Percentiles rank a stretch among this genome's conserved stretches.
Conservation (phyloP, 2,888 invertebrate species). For the Idaea aversata region DNA sequence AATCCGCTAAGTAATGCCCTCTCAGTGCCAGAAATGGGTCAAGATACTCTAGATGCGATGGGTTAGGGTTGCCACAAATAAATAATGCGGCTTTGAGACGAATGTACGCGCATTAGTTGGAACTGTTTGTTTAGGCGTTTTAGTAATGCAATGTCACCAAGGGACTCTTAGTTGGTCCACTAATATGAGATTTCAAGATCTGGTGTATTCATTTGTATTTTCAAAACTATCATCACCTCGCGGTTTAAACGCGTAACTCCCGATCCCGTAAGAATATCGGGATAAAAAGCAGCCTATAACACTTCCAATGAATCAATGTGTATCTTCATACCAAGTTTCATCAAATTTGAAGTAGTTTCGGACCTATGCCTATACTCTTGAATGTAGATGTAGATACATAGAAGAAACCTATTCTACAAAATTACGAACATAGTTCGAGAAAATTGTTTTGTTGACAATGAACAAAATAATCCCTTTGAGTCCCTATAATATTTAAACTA, state of each 20-base stretch:
- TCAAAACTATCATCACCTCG: too few species aligned
- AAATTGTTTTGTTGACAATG: neutral
- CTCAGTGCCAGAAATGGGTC: constrained; percentile 58
- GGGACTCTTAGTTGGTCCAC: neutral
- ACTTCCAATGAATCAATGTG: too few species aligned
- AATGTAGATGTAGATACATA: too few species aligned
- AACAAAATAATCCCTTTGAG: neutral
- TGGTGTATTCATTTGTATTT: too few species aligned
- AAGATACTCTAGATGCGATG: constrained; percentile 51
- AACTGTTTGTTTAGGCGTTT: neutral
- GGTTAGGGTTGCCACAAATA: constrained; percentile 34
- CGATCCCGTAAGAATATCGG: too few species aligned
- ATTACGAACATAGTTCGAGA: neutral
- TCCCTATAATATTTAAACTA: neutral
- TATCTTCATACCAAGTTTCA: too few species aligned
- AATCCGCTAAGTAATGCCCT: constrained; percentile 63
- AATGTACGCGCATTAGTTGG: neutral
- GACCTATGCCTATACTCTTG: too few species aligned
- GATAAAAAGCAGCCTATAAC: too few species aligned
- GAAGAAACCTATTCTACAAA: neutral
- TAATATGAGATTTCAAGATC: neutral
- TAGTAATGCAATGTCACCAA: neutral
- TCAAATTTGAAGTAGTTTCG: too few species aligned
- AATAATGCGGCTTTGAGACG: constrained; percentile 10
- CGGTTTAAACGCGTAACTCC: too few species aligned